Base-by-base conservation (phyloP, 2,888 invertebrate genomes). In the Acanthosepion pharaonis region DNA sequence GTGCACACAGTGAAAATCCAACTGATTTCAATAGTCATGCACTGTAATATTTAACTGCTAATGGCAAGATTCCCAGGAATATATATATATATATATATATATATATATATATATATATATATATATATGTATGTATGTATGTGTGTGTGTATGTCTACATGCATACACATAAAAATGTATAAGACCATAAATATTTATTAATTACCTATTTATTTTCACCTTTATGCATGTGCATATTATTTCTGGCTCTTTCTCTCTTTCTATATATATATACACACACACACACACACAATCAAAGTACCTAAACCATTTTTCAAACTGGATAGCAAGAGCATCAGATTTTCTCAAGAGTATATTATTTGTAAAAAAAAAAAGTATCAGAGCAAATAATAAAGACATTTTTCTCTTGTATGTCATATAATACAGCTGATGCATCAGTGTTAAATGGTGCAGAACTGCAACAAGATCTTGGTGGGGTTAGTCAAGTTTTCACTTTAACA, bases 391-490 rank as follows among this genome's bases (percentile, higher is more conserved):
- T 78, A 78, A 78, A 78, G 78, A 78, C 15, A 15, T n/a, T 78
- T n/a, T 33, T n/a, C 33, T 78, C 78, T n/a, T 78, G 78, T 59
- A 59, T 23, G 59, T n/a, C n/a, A 78, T 78, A n/a, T n/a, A 3
- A n/a, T 78, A 9, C n/a, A n/a, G 4, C 78, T 78, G 78, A 78
- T 33, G 78, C 78, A n/a, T 78, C 78, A 15, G 33, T n/a, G 33
- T 78, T 78, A 33, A 78, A 78, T 78, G 78, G 78, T 78, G 78
- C 78, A 78, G n/a, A 78, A 78, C 78, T 78, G 78, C 78, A 78
- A 78, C 78, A 78, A 78, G n/a, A 78, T 78, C 78, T 18, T 33
- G 78, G 78, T 33, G n/a, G n/a, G 78, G n/a, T 78, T 78, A 78
- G n/a, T 33, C 78, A 33, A 78, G n/a, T n/a, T 78, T 78, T 78